Percentiles rank a stretch among this genome's conserved stretches.
Conservation (phyloP, 2,797 vertebrate species). For the Strix occidentalis region DNA sequence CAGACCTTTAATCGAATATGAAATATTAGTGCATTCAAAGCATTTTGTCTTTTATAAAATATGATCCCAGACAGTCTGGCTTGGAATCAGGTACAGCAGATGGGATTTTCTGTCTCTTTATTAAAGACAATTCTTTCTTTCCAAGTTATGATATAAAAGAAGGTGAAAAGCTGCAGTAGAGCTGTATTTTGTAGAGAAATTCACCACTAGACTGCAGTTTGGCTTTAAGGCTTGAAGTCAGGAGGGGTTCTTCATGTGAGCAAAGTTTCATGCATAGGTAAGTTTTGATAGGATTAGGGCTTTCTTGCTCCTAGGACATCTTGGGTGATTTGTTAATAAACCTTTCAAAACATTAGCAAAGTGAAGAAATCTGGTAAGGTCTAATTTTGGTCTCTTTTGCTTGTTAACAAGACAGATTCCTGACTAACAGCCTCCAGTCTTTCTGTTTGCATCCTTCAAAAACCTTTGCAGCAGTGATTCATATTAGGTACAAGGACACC, state of each 20-base stretch:
- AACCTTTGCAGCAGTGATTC: conserved; percentile 35
- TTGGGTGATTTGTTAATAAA: not conserved
- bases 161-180: conserved; percentile 1
- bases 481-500: conserved; percentile 11
- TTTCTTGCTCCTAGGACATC: not conserved
- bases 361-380: not conserved
- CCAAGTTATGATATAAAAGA: conserved; percentile 19
- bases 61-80: conserved; percentile 26
- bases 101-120: conserved; percentile 45
- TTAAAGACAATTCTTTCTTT: not conserved
- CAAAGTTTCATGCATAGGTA: not conserved
- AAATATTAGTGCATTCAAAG: conserved; percentile 38
- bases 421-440: conserved; percentile 38
- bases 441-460: conserved; percentile 30
- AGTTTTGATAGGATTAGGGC: not conserved
- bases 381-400: conserved; percentile 47
- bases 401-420: conserved; percentile 19
- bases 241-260: not conserved
- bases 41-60: conserved; percentile 47
- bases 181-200: not conserved
- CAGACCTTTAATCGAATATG: conserved; percentile 29
- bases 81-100: conserved; percentile 44
- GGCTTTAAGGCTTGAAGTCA: not conserved
- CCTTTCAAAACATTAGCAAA: not conserved
- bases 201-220: not conserved